Base-by-base conservation (phyloP, 2,888 invertebrate genomes). In the Hypselothyrea guttata region DNA sequence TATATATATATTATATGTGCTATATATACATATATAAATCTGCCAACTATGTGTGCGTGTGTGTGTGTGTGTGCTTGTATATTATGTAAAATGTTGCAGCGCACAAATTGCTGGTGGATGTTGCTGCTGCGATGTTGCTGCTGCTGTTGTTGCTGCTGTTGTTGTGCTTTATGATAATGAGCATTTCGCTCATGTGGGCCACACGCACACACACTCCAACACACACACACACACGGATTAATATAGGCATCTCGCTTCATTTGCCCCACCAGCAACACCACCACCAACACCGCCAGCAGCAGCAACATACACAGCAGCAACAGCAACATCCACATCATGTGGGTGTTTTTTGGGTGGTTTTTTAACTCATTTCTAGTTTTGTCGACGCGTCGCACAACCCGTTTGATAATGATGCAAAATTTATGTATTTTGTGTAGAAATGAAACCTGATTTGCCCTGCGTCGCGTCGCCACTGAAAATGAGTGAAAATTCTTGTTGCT, bases 361-460 rank as follows among this genome's bases (percentile, higher is more conserved):
- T 61, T 58, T 22, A n/a, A 22, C 63, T 48, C 68, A 66, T 66
- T 42, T 59, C 69, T 61, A 44, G 56, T 33, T 11, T 9, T 41
- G 45, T 11, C n/a, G n/a, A 35, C 56, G 48, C 55, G 12, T 45
- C 51, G 38, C 54, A 60, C 64, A 65, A 78, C 75, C 67, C 75
- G 77, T 71, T 74, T 61, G 72, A 83, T 87, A 88, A 87, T 87
- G 77, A 86, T 86, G 75, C 76, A 71, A 84, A 86, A 87, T 87
- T 87, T 87, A 88, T 87, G 87, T 86, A 84, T 87, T 87, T 87
- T 87, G 78, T 86, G 74, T 86, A 84, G 88, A 88, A 87, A 84
- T 86, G 76, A 87, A 88, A 85, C 83, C 86, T 75, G 86, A 87
- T 85, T 87, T 84, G 75, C 73, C 52, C 38, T 66, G 47, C 40